These are phyloP conservation scores for Gila orcuttii DNA, from an alignment of 2,113 vertebrate genomes.

Conservation along the genomic window DNA sequence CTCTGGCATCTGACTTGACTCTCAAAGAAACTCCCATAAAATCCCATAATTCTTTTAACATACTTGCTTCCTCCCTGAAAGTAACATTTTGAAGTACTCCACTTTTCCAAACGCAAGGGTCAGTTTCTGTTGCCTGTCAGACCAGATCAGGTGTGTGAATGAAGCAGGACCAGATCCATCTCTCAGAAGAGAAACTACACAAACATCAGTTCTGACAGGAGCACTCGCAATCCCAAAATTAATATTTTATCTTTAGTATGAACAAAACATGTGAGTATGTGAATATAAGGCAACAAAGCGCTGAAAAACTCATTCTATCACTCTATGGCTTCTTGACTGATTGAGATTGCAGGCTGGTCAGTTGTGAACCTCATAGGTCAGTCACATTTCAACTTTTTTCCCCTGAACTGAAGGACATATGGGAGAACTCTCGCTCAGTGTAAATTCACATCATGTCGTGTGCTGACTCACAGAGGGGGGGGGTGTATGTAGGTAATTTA, in stretches of 20 bases:
- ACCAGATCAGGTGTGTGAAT: constrained; percentile 29
- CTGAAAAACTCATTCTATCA: not conserved
- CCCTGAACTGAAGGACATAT: constrained; percentile 24
- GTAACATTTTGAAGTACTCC: not conserved
- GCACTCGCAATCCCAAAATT: not conserved
- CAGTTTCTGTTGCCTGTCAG: constrained; percentile 38
- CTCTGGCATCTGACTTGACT: not conserved
- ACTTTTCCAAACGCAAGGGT: constrained; percentile 31
- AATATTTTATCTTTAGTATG: not conserved
- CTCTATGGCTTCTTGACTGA: not conserved
- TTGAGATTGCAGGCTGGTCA: constrained; percentile 26
- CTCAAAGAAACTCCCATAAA: not conserved
- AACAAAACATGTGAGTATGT: constrained; percentile 7
- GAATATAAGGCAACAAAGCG: not conserved
- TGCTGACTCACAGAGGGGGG: constrained; percentile 20
- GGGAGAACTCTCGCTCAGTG: constrained; percentile 7
- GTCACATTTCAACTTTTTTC: not conserved
- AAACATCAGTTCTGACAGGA: constrained; percentile 7
- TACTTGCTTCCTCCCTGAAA: not conserved
- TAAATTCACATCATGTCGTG: constrained; percentile 52
- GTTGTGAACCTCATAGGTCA: constrained; percentile 20
- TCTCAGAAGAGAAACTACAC: not conserved
- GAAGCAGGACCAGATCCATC: not conserved
- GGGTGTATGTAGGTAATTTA: constrained; percentile 60
- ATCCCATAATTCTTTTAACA: not conserved